These are phyloP conservation scores for Antechinus stuartii DNA, from an alignment of 2,113 vertebrate genomes.

Conservation along the genomic window DNA sequence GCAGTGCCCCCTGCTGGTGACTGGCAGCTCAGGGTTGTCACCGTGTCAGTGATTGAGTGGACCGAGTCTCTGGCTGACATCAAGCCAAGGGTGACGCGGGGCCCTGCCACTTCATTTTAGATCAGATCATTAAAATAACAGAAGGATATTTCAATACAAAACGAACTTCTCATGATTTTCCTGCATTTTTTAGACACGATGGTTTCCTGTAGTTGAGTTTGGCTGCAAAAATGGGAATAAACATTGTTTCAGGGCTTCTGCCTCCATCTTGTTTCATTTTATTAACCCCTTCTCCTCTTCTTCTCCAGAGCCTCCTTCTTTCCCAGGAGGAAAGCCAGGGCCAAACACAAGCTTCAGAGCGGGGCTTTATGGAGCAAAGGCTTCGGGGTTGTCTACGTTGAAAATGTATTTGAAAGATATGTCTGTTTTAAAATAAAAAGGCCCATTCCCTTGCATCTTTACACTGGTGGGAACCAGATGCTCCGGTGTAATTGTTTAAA, in stretches of 20 bases:
- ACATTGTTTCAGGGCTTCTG: background rate
- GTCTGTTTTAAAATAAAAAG: constrained; percentile 27
- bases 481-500: constrained; percentile 37
- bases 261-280: constrained; percentile 26
- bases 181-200: constrained; percentile 65
- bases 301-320: constrained; percentile 24
- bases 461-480: constrained; percentile 19
- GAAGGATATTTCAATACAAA: constrained; percentile 69
- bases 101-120: constrained; percentile 89
- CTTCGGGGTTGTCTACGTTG: constrained; percentile 29
- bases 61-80: constrained; percentile 85
- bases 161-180: constrained; percentile 62
- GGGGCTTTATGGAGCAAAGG: constrained; percentile 39
- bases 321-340: constrained; percentile 3
- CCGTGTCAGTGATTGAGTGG: constrained; percentile 86
- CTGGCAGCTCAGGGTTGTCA: constrained; percentile 79
- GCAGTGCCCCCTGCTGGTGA: constrained; percentile 89
- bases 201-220: constrained; percentile 64
- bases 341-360: constrained; percentile 19
- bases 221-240: constrained; percentile 59
- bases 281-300: constrained; percentile 4
- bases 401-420: constrained; percentile 17
- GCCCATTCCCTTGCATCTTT: constrained; percentile 21
- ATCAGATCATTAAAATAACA: constrained; percentile 82
- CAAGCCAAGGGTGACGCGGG: constrained; percentile 85